phyloP scores from a whole-genome alignment of 2,888 invertebrate species.

The Leptinotarsa tumamoca region DNA sequence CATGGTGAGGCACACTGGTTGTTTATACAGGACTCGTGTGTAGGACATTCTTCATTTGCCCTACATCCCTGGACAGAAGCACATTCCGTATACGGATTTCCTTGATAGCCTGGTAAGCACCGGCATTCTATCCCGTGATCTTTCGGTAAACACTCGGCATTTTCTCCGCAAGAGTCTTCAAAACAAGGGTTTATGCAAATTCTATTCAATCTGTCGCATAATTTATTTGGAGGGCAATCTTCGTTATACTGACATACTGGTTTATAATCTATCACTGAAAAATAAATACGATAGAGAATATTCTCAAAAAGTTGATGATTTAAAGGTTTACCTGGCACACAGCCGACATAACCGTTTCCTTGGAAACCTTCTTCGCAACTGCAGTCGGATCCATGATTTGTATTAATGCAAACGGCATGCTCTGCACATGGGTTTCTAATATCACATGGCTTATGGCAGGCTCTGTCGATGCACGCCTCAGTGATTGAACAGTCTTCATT shows the following conservation, averaged over 20 bases:
- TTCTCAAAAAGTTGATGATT: background rate
- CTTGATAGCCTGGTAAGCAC: slow-evolving; percentile 79
- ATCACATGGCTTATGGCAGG: slow-evolving; percentile 89
- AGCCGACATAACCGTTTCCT: slow-evolving; percentile 87
- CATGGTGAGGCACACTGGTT: slow-evolving; percentile 83
- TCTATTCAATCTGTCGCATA: slow-evolving; percentile 87
- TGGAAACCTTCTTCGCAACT: slow-evolving; percentile 87
- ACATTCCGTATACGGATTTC: slow-evolving; percentile 84
- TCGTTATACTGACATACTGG: slow-evolving; percentile 89
- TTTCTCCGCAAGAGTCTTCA: slow-evolving; percentile 84
- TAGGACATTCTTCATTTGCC: slow-evolving; percentile 78
- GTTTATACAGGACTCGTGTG: slow-evolving; percentile 82
- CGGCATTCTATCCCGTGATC: slow-evolving; percentile 83
- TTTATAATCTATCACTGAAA: slow-evolving; percentile 61
- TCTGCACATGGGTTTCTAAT: slow-evolving; percentile 86
- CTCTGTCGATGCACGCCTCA: slow-evolving; percentile 87
- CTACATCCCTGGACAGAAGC: slow-evolving; percentile 78
- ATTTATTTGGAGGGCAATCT: slow-evolving; percentile 87
- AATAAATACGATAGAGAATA: background rate
- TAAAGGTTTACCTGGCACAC: slow-evolving; percentile 76
- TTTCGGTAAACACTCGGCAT: slow-evolving; percentile 81
- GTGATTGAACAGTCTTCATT: slow-evolving; percentile 88
- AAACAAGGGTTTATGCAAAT: slow-evolving; percentile 86
- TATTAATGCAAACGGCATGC: slow-evolving; percentile 88
- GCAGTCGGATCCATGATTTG: slow-evolving; percentile 88